Percentiles rank a stretch among this genome's conserved stretches.
Evolutionary conservation across 2,888 invertebrate genomes (phyloP).

Genomic region (Holacanthella duospinosa): DNA sequence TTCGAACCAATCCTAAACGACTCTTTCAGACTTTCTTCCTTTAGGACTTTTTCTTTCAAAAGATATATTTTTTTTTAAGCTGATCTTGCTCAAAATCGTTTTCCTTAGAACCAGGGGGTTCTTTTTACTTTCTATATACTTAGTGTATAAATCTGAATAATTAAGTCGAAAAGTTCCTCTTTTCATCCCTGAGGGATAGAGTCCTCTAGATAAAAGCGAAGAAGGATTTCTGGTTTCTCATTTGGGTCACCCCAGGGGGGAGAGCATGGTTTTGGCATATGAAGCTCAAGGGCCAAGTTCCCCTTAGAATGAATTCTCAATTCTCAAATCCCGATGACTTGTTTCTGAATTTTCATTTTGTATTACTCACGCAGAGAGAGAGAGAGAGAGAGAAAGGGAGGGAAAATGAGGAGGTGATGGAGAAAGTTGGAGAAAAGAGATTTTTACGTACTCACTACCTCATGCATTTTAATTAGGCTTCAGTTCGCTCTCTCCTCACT

Average conservation of each 20-base stretch:
- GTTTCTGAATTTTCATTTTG: not conserved
- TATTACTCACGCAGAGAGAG: not conserved
- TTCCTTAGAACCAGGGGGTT: too few relatives aligned
- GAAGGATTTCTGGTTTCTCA: constrained; percentile 5
- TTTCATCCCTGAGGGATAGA: not conserved
- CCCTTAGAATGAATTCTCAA: not conserved
- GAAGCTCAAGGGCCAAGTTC: not conserved
- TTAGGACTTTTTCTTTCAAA: too few relatives aligned
- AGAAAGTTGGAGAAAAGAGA: not conserved
- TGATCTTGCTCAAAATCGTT: too few relatives aligned
- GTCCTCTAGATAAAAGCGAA: not conserved
- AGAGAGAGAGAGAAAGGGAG: too few relatives aligned
- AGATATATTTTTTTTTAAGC: too few relatives aligned
- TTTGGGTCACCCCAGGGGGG: constrained; percentile 5
- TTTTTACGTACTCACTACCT: not conserved
- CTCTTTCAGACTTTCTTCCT: too few relatives aligned
- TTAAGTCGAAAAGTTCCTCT: not conserved
- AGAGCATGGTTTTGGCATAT: not conserved
- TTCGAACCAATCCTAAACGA: too few relatives aligned
- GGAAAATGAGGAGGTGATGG: not conserved
- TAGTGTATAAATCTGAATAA: too few relatives aligned
- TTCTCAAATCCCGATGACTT: too few relatives aligned
- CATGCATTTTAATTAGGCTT: constrained; percentile 6
- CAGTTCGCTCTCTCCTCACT: not conserved
- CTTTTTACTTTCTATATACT: too few relatives aligned